These are phyloP conservation scores for Pachyramphus minor DNA, from an alignment of 2,113 vertebrate species.

Conservation along the genomic window DNA sequence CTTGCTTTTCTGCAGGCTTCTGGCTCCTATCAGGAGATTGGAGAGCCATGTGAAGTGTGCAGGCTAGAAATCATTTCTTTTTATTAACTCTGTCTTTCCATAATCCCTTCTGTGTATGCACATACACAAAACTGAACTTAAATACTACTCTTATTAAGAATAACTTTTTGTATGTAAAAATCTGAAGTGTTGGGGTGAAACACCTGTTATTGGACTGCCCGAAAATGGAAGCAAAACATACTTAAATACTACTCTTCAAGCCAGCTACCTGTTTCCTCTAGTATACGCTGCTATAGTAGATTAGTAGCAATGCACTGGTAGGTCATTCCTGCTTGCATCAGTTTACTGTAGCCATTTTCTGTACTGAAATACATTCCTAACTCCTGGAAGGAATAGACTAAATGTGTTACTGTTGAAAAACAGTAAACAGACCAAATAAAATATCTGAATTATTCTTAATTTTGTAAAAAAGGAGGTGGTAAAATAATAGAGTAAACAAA, in stretches of 20 bases:
- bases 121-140: neutral
- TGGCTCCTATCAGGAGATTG: neutral
- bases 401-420: neutral
- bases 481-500: neutral
- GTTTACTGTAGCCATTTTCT: neutral
- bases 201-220: neutral
- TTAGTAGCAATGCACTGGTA: neutral
- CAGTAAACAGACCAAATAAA: neutral
- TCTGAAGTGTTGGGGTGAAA: neutral
- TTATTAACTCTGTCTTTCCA: neutral
- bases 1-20: neutral
- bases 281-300: neutral
- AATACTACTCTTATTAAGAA: neutral
- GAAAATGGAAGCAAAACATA: neutral
- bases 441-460: neutral
- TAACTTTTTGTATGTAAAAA: neutral
- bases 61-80: neutral
- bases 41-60: neutral
- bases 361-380: neutral
- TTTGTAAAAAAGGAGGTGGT: neutral
- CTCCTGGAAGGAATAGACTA: neutral
- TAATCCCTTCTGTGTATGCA: neutral
- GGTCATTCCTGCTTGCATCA: neutral
- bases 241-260: neutral
- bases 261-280: neutral